Conservation (phyloP, 2,797 vertebrate species). For the Manis crassicaudata region DNA sequence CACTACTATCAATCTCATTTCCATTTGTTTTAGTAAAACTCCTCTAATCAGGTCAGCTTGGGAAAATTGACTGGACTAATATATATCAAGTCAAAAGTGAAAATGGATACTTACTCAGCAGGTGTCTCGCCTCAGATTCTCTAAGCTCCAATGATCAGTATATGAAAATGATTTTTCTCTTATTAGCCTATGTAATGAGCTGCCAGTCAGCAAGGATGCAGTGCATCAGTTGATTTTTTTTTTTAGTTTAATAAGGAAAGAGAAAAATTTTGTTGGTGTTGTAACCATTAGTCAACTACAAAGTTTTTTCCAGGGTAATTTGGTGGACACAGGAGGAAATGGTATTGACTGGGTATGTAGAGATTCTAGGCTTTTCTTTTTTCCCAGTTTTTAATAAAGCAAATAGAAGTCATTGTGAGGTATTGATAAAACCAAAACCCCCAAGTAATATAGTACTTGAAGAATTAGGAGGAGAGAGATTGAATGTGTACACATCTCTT, state of each 20-base stretch:
- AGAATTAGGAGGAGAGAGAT: neutral
- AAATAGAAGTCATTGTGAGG: constrained; percentile 16
- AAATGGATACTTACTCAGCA: constrained; percentile 69
- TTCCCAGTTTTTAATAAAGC: constrained; percentile 35
- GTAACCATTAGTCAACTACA: constrained; percentile 47
- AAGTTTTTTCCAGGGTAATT: constrained; percentile 47
- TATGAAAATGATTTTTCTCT: constrained; percentile 58
- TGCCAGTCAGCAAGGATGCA: constrained; percentile 60
- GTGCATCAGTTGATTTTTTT: neutral
- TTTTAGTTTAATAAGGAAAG: constrained; percentile 58
- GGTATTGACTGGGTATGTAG: neutral
- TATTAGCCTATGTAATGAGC: constrained; percentile 70
- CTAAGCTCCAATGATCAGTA: constrained; percentile 46
- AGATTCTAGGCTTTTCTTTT: neutral
- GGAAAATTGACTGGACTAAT: constrained; percentile 59
- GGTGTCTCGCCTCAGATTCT: constrained; percentile 55
- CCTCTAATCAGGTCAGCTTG: constrained; percentile 51
- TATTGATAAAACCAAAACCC: neutral
- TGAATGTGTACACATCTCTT: neutral
- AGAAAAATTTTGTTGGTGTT: constrained; percentile 35
- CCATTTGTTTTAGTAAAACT: constrained; percentile 71
- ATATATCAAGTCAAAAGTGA: constrained; percentile 57
- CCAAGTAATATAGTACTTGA: neutral
- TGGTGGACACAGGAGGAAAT: constrained; percentile 35
- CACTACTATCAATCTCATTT: constrained; percentile 38